These are phyloP conservation scores for Chaetogeoica ovagalla DNA, from an alignment of 2,888 invertebrate genomes.

Conservation along the genomic window DNA sequence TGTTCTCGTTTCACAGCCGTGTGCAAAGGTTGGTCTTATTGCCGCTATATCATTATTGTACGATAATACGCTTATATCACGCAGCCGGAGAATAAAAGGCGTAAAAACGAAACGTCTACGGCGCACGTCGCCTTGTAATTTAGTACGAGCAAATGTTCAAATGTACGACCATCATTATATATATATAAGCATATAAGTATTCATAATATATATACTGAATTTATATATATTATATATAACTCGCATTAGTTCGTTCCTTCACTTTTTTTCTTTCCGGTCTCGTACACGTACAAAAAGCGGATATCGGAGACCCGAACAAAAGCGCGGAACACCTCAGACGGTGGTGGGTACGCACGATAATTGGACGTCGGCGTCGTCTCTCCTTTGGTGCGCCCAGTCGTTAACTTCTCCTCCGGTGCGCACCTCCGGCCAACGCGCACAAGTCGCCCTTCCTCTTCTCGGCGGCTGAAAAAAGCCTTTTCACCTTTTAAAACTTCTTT, in stretches of 20 bases:
- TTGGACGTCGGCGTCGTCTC: constrained; percentile 37
- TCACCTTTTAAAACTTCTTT: constrained; percentile 32
- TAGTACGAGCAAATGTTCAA: too few species aligned
- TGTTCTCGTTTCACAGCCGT: too few species aligned
- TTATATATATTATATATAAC: constrained; percentile 18
- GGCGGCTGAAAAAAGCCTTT: constrained; percentile 24
- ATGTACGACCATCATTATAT: background rate
- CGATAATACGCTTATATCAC: too few species aligned
- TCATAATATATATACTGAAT: too few species aligned
- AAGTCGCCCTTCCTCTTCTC: background rate
- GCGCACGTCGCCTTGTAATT: too few species aligned
- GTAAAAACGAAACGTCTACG: too few species aligned
- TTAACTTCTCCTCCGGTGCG: constrained; percentile 20
- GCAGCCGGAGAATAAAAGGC: too few species aligned
- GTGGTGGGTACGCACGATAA: constrained; percentile 42
- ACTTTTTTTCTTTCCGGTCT: constrained; percentile 34
- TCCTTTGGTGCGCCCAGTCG: background rate
- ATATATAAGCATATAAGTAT: background rate
- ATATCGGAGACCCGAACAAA: constrained; percentile 37
- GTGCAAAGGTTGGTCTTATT: too few species aligned
- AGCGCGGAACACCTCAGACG: constrained; percentile 39
- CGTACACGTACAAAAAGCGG: constrained; percentile 27
- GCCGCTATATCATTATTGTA: too few species aligned
- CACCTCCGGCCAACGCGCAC: constrained; percentile 24
- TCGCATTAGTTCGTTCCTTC: constrained; percentile 11